Evolutionary conservation across 2,113 vertebrate species (phyloP).

Genomic region (Climacteris rufus): DNA sequence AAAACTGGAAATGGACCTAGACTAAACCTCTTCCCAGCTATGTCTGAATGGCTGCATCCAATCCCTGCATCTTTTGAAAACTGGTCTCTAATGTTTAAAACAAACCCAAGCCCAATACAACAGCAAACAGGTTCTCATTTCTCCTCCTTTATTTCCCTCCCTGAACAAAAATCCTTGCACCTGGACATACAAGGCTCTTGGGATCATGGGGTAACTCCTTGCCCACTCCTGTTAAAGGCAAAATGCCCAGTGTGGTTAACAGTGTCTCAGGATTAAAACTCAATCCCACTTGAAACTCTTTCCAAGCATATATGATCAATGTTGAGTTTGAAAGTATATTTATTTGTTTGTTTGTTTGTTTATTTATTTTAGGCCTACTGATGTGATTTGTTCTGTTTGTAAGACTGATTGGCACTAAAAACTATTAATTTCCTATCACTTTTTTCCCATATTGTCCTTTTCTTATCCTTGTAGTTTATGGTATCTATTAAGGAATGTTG

Average conservation of each 20-base stretch:
- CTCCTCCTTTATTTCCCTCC: background rate
- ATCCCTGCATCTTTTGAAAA: background rate
- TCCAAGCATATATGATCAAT: background rate
- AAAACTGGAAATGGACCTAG: background rate
- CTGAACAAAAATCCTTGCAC: background rate
- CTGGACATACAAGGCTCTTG: background rate
- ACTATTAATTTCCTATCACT: background rate
- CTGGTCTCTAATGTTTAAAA: background rate
- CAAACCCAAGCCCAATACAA: background rate
- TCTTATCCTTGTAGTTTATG: constrained; percentile 2
- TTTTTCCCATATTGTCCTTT: background rate
- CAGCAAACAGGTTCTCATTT: background rate
- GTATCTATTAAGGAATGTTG: constrained; percentile 13
- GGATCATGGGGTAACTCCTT: background rate
- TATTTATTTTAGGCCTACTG: background rate
- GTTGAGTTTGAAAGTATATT: background rate
- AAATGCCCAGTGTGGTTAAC: background rate
- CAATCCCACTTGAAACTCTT: background rate
- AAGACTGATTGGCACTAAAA: background rate
- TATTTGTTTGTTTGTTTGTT: background rate
- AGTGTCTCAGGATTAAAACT: background rate
- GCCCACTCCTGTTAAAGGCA: background rate
- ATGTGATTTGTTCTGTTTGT: background rate
- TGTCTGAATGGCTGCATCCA: background rate
- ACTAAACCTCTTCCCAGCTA: background rate